These are phyloP conservation scores for Schizopygopsis pylzovi DNA, from an alignment of 2,797 vertebrate genomes.

Conservation along the genomic window DNA sequence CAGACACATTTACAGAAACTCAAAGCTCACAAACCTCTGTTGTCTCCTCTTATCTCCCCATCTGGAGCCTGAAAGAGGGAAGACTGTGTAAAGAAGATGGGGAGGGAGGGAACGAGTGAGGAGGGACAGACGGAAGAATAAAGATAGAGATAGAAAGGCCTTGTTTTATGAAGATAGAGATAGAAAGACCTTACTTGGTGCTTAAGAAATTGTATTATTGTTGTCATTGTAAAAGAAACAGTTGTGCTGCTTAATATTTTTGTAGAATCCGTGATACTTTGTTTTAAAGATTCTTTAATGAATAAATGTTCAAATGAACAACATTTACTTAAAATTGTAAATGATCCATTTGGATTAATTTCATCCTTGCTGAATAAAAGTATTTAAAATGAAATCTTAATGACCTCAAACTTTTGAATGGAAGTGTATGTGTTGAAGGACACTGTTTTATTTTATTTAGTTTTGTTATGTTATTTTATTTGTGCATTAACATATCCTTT, in stretches of 20 bases:
- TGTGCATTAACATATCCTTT: neutral
- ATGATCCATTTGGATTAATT: neutral
- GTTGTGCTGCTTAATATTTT: neutral
- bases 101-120: slow-evolving; percentile 18
- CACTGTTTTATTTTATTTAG: neutral
- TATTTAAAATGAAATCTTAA: neutral
- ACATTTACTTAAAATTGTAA: neutral
- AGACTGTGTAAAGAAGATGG: slow-evolving; percentile 14
- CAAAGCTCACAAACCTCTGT: slow-evolving; percentile 69
- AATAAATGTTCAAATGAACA: neutral
- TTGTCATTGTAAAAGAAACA: neutral
- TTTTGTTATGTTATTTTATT: neutral
- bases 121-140: slow-evolving; percentile 53
- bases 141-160: slow-evolving; percentile 42
- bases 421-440: neutral
- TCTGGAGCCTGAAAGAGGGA: slow-evolving; percentile 58
- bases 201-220: neutral
- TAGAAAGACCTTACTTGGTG: slow-evolving; percentile 30
- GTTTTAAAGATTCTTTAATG: neutral
- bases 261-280: neutral
- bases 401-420: neutral
- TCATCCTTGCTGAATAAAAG: neutral
- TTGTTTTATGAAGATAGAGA: slow-evolving; percentile 50
- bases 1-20: slow-evolving; percentile 15
- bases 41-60: slow-evolving; percentile 75